phyloP scores from a whole-genome alignment of 2,888 invertebrate species.

The Thereva nobilitata region DNA sequence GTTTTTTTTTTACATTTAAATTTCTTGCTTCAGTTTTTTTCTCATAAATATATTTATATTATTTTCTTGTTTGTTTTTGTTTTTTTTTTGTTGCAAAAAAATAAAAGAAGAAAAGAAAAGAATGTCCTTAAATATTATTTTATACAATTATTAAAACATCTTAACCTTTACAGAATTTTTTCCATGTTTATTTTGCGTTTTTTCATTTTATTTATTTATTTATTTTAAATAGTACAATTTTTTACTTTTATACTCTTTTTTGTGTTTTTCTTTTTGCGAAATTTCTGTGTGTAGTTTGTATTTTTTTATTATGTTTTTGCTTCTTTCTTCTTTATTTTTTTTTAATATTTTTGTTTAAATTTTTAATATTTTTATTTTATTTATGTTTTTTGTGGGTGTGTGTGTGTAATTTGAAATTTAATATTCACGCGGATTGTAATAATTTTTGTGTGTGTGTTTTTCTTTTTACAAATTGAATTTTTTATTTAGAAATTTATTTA shows the following conservation, averaged over 20 bases:
- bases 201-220: neutral
- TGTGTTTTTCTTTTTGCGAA: conserved; percentile 8
- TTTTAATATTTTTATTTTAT: too few species aligned
- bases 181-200: conserved; percentile 13
- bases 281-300: conserved; percentile 37
- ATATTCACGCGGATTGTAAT: conserved; percentile 37
- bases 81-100: conserved; percentile 16
- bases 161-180: conserved; percentile 26
- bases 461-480: conserved; percentile 5
- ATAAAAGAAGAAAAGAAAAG: conserved; percentile 28
- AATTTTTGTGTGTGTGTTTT: conserved; percentile 14
- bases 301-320: too few species aligned
- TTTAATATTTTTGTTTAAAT: neutral
- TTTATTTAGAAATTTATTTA: too few species aligned
- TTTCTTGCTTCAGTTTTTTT: conserved; percentile 12
- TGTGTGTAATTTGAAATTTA: too few species aligned
- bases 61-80: conserved; percentile 23
- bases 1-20: conserved; percentile 27
- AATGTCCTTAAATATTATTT: conserved; percentile 27
- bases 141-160: conserved; percentile 31
- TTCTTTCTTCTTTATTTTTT: conserved; percentile 36
- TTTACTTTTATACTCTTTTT: conserved; percentile 22
- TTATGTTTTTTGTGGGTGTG: too few species aligned
- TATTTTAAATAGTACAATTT: conserved; percentile 19
- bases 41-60: conserved; percentile 21